Base-by-base conservation (phyloP, 2,797 vertebrate genomes). In the Sebastiscus tertius region DNA sequence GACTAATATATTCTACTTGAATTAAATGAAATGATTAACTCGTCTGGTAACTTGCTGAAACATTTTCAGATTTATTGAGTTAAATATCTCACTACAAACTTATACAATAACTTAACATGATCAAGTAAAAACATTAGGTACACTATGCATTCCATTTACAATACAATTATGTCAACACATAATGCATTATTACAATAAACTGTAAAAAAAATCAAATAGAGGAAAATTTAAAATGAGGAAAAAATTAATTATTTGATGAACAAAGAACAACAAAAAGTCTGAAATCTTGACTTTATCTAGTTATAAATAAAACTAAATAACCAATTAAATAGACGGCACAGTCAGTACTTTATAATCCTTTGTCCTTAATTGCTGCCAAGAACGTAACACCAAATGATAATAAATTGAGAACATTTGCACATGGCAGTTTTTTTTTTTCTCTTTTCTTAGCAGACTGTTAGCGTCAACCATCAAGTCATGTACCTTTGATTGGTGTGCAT, bases 381-480 rank as follows among this genome's bases (percentile, higher is more conserved):
- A 81, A 27, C 66, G 46, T 61, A 80, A 22, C 39, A 11, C 73
- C 29, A 29, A 34, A 81, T 36, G 66, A 3, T 81, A 84, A 90
- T 92, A 84, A 90, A 85, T 74, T 65, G 84, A 86, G 82, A 89
- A 89, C 72, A 86, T 83, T 73, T 88, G 82, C 89, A 93, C 88
- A 90, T 92, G 89, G 76, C 64, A 26, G n/a, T 55, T 67, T 79
- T 72, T 34, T 54, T 27, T 27, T 67, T 73, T 52, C 42, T 77
- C 14, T 76, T 62, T 85, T 82, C 54, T 76, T 60, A 67, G 26
- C 81, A 79, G 83, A 75, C 62, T 86, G 77, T 81, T 85, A 61
- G 68, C 83, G 83, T 87, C 79, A 75, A 31, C 73, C 80, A 82
- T 87, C 78, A 86, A 87, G 84, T 87, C 80, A 72, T 81, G 64